These are phyloP conservation scores for Babylonia areolata DNA, from an alignment of 1,140 invertebrate species.

Conservation along the genomic window DNA sequence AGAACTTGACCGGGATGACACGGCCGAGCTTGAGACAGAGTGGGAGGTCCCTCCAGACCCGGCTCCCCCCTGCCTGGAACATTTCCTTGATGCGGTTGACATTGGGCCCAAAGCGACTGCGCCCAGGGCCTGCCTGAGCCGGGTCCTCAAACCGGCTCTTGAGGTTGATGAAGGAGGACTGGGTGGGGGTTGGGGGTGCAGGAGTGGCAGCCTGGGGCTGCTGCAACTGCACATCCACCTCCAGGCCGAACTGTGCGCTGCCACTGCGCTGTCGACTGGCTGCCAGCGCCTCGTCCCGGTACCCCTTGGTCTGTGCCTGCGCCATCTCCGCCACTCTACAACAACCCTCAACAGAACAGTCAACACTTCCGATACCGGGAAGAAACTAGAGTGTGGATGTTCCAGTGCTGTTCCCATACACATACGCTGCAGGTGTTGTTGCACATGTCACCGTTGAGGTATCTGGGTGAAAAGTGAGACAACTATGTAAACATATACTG, in stretches of 20 bases:
- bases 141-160: constrained; percentile 45
- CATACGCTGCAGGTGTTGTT: too few relatives aligned
- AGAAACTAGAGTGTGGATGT: not conserved
- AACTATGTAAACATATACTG: not conserved
- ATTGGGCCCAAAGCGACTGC: constrained; percentile 52
- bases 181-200: not conserved
- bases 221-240: constrained; percentile 9
- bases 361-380: not conserved
- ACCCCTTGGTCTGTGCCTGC: constrained; percentile 33
- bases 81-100: constrained; percentile 65
- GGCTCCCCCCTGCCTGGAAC: constrained; percentile 49
- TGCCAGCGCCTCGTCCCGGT: constrained; percentile 53
- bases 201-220: not conserved
- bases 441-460: too few relatives aligned
- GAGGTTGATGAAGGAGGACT: constrained; percentile 34
- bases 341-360: not conserved
- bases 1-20: not conserved
- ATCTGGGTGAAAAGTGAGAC: too few relatives aligned
- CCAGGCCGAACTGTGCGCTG: constrained; percentile 38
- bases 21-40: not conserved
- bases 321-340: constrained; percentile 14
- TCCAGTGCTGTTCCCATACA: not conserved
- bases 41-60: constrained; percentile 24
- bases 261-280: constrained; percentile 61
- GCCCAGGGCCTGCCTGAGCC: not conserved